Evolutionary conservation across 2,797 vertebrate genomes (phyloP).

Genomic region (Cryptoprocta ferox): DNA sequence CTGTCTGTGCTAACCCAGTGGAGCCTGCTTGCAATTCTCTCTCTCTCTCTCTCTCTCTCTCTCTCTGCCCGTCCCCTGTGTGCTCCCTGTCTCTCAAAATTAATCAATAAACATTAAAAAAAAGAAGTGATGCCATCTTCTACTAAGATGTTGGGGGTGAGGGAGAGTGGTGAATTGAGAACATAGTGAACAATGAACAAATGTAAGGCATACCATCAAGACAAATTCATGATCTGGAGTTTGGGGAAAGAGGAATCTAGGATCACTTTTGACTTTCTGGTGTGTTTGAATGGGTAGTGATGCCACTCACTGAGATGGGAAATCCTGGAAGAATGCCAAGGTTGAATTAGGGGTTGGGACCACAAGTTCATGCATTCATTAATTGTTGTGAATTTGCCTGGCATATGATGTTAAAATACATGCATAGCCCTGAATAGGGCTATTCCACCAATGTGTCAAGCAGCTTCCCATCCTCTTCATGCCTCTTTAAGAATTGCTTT

Average conservation of each 20-base stretch:
- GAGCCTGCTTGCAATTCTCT: too few relatives aligned
- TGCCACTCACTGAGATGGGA: background rate
- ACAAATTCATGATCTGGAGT: background rate
- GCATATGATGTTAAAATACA: background rate
- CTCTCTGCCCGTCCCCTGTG: too few relatives aligned
- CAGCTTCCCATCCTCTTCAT: background rate
- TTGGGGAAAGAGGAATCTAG: background rate
- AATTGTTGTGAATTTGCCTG: background rate
- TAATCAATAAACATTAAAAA: too few relatives aligned
- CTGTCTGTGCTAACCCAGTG: too few relatives aligned
- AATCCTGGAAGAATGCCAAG: accelerated
- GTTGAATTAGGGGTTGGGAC: background rate
- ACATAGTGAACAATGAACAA: background rate
- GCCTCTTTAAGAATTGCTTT: background rate
- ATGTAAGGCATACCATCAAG: background rate
- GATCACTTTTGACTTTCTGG: background rate
- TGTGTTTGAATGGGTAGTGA: background rate
- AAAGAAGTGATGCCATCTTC: background rate
- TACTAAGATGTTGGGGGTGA: background rate
- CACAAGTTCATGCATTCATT: too few relatives aligned
- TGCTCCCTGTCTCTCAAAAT: too few relatives aligned
- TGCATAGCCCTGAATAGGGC: background rate
- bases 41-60: too few relatives aligned
- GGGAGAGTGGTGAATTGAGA: background rate
- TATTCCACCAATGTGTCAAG: background rate